Evolutionary conservation across 2,797 vertebrate genomes (phyloP).

Genomic region (Momotus momota): DNA sequence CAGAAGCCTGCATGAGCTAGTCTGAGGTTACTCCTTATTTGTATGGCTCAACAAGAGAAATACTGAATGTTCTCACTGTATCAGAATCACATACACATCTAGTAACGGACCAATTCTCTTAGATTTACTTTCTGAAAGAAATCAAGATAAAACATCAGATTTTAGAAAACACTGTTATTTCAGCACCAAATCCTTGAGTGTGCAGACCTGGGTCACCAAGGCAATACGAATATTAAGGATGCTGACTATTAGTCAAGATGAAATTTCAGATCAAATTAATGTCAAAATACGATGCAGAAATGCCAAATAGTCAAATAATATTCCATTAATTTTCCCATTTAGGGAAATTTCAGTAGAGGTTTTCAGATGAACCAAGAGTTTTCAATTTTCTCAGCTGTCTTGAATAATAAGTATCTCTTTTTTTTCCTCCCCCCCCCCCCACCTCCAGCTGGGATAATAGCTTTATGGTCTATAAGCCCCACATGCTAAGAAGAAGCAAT

Average conservation of each 20-base stretch:
- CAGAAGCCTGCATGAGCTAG: not conserved
- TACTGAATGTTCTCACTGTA: not conserved
- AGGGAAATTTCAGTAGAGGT: constrained; percentile 15
- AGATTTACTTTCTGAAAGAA: not conserved
- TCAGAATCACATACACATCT: not conserved
- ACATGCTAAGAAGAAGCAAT: not conserved
- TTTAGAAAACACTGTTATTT: not conserved
- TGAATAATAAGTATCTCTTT: constrained; percentile 37
- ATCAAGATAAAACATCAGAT: not conserved
- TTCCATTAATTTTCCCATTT: constrained; percentile 62
- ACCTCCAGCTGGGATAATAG: not conserved
- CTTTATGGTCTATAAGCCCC: not conserved
- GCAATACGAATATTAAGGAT: constrained; percentile 22
- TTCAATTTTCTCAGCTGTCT: constrained; percentile 50
- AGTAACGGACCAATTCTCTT: not conserved
- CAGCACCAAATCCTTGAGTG: not conserved
- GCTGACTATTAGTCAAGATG: not conserved
- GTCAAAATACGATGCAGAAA: constrained; percentile 20
- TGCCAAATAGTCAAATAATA: not conserved
- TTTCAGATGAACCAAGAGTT: constrained; percentile 55
- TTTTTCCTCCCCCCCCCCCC: accelerated
- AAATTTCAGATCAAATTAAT: constrained; percentile 55
- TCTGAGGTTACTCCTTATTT: not conserved
- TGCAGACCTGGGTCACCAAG: not conserved
- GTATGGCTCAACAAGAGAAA: not conserved